phyloP scores from a whole-genome alignment of 2,888 invertebrate genomes.

The Tenthredo mesomela region DNA sequence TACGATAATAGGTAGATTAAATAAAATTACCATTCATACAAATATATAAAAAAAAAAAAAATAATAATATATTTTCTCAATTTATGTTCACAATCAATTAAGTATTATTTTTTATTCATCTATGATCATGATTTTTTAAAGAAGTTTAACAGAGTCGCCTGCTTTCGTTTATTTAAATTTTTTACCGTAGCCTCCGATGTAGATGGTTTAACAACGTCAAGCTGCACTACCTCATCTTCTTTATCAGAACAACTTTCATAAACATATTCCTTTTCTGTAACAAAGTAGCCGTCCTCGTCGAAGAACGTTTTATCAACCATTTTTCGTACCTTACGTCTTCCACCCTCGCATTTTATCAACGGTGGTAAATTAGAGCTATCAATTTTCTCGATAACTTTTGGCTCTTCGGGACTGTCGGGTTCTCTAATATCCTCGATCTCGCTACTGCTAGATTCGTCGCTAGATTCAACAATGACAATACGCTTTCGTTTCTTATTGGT shows the following conservation, averaged over 20 bases:
- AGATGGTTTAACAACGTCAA: not conserved
- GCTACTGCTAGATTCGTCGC: conserved; percentile 62
- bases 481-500: conserved; percentile 68
- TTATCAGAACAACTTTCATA: conserved; percentile 73
- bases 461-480: conserved; percentile 66
- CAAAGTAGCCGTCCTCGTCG: conserved; percentile 75
- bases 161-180: conserved; percentile 27
- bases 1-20: too few species aligned
- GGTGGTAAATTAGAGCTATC: conserved; percentile 67
- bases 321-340: conserved; percentile 72
- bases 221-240: conserved; percentile 59
- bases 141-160: conserved; percentile 34
- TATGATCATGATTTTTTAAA: conserved; percentile 33
- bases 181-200: not conserved
- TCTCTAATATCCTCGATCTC: conserved; percentile 14
- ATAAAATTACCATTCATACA: not conserved
- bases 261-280: conserved; percentile 74
- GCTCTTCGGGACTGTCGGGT: conserved; percentile 16
- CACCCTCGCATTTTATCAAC: conserved; percentile 61
- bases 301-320: conserved; percentile 70
- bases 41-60: conserved; percentile 22
- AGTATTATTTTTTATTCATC: not conserved
- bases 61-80: conserved; percentile 13
- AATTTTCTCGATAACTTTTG: not conserved
- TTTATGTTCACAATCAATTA: not conserved